Percentiles rank a stretch among this genome's conserved stretches.
These are phyloP conservation scores for Ageneiosus marmoratus DNA, from an alignment of 2,113 vertebrate species.

Conservation along the genomic window DNA sequence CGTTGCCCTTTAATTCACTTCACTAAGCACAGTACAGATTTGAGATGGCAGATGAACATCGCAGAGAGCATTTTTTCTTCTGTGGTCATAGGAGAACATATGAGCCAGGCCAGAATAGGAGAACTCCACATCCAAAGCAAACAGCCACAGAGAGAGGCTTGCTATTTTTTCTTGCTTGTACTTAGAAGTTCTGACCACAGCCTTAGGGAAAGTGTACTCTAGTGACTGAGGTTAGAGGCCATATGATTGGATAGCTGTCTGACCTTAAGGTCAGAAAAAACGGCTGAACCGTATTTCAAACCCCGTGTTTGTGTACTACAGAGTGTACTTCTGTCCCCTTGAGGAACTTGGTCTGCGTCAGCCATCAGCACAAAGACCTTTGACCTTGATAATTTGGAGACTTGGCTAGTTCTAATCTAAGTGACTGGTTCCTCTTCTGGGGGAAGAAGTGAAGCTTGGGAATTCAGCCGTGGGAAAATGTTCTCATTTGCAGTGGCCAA, in stretches of 20 bases:
- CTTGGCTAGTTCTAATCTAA: conserved; percentile 16
- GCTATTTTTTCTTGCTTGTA: conserved; percentile 50
- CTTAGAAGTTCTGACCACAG: conserved; percentile 34
- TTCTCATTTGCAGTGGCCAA: conserved; percentile 14
- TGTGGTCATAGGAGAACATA: conserved; percentile 30
- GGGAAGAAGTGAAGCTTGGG: conserved; percentile 31
- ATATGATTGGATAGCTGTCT: conserved; percentile 42
- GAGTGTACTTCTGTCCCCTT: conserved; percentile 5
- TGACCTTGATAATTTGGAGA: conserved; percentile 29
- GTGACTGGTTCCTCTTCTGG: conserved; percentile 1
- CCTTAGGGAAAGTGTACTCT: conserved; percentile 34
- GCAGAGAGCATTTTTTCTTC: conserved; percentile 9
- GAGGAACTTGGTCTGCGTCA: conserved; percentile 42
- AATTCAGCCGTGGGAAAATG: conserved; percentile 48
- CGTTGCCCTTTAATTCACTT: conserved; percentile 27
- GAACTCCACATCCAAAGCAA: conserved; percentile 31
- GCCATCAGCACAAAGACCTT: conserved; percentile 40
- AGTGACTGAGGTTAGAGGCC: conserved; percentile 47
- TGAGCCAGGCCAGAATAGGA: conserved; percentile 33
- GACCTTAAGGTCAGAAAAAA: conserved; percentile 37
- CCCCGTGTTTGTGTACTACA: conserved; percentile 10
- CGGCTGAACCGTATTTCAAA: conserved; percentile 25
- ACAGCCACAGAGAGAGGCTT: conserved; percentile 22
- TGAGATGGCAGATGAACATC: background rate
- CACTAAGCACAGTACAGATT: background rate